phyloP scores from a whole-genome alignment of 2,113 vertebrate species.

The Ranitomeya imitator region DNA sequence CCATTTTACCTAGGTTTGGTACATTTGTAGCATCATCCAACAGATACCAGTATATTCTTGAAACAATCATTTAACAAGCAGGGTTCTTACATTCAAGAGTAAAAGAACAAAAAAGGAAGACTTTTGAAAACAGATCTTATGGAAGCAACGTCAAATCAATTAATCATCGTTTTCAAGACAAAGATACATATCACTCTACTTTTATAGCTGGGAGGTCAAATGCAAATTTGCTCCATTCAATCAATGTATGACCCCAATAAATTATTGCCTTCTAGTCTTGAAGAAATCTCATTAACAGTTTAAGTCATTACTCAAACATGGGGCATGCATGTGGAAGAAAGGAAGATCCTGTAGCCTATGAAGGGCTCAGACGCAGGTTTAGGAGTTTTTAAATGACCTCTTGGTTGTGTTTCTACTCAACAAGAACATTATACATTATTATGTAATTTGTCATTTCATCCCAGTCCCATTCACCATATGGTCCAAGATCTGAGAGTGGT shows the following conservation, averaged over 20 bases:
- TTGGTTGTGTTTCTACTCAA: conserved; percentile 16
- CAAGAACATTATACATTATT: conserved; percentile 47
- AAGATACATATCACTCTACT: conserved; percentile 38
- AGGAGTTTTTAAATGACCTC: conserved; percentile 24
- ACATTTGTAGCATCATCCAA: background rate
- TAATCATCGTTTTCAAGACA: conserved; percentile 40
- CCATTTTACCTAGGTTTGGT: background rate
- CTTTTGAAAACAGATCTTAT: background rate
- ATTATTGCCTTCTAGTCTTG: conserved; percentile 28
- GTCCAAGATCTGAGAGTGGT: background rate
- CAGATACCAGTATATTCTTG: background rate
- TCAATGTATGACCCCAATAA: conserved; percentile 47
- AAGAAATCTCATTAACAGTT: conserved; percentile 33
- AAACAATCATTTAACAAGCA: background rate
- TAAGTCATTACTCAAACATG: conserved; percentile 33
- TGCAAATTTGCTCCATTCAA: conserved; percentile 50
- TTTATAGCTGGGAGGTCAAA: conserved; percentile 31
- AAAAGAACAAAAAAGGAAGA: conserved; percentile 4
- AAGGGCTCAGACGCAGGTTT: background rate
- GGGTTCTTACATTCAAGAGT: background rate
- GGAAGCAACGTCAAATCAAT: conserved; percentile 2
- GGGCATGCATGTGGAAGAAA: background rate
- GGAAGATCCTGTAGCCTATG: background rate
- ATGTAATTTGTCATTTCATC: conserved; percentile 59
- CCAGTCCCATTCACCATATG: conserved; percentile 58